Evolutionary conservation across 2,888 invertebrate genomes (phyloP), one percentile per base, ranked within the genome.

Genomic region (Chirona hameri): DNA sequence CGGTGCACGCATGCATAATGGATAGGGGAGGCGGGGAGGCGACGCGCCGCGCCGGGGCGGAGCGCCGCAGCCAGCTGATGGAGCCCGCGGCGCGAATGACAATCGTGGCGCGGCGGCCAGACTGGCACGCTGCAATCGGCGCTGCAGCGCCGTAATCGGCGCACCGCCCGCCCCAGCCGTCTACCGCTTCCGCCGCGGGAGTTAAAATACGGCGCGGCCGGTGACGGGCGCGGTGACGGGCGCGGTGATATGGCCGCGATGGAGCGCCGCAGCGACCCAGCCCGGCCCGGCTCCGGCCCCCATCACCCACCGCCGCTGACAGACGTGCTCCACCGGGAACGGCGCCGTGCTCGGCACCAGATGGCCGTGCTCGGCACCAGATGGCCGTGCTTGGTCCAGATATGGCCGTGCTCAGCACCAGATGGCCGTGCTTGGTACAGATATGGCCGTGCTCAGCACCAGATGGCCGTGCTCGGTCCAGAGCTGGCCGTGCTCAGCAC

Each of bases 1-100:
- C 31, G 76, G 39, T 21, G 12, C 76, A 24, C 69, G 76, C 76
- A 76, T 76, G 39, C 76, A 76, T 39, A 39, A 76, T 76, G 76
- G 9, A 31, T n/a, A 2, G 9, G 18, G 29, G 18, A 2, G 31
- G 31, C 31, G 27, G 24, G 15, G 24, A 31, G 5, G 48, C 18
- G 72, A 9, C 18, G 29, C 4, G 24, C 72, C 27, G 72, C 12
- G 31, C n/a, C 27, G 15, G 10, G 72, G 57, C 4, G 57, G 18
- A 57, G 57, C 2, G 21, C 27, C 9, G 2, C 65, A 27, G n/a
- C 65, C 65, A 27, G 65, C 65, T 27, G 65, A 0, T 27, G 65
- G 65, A n/a, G 9, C 27, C 27, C 65, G 65, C 27, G 4, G 72
- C 24, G 9, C 31, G 15, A 29, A 18, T 72, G 18, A 72, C 29